Evolutionary conservation across 23 tunicate genomes (phyloP).

Genomic region (Pegea sp.): DNA sequence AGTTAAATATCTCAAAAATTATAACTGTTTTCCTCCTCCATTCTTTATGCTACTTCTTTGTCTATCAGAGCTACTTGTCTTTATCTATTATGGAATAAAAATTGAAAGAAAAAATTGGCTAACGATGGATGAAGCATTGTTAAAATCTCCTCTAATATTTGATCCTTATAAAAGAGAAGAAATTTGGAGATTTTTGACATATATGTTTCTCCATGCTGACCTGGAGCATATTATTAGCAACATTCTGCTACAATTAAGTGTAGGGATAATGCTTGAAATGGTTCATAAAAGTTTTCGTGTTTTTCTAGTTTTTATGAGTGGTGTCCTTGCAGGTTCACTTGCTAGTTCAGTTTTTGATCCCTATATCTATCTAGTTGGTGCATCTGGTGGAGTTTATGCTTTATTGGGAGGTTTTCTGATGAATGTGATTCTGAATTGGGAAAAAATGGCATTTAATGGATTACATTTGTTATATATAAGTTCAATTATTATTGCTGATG

Average conservation of each 20-base stretch:
- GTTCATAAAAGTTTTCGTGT: constrained; percentile 65
- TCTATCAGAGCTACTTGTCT: constrained; percentile 37
- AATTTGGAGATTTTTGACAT: constrained; percentile 79
- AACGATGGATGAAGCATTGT: constrained; percentile 26
- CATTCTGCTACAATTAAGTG: constrained; percentile 48
- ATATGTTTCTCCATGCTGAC: constrained; percentile 77
- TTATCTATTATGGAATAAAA: constrained; percentile 46
- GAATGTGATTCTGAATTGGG: constrained; percentile 53
- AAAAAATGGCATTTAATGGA: constrained; percentile 60
- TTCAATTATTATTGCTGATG: constrained; percentile 31
- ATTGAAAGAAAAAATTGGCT: constrained; percentile 68
- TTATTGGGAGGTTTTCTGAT: constrained; percentile 55
- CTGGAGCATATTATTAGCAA: constrained; percentile 83
- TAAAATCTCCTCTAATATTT: constrained; percentile 33
- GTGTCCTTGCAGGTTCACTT: constrained; percentile 76
- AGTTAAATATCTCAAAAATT: constrained; percentile 28
- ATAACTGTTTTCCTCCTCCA: constrained; percentile 83
- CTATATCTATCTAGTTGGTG: constrained; percentile 57
- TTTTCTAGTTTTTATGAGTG: constrained; percentile 45
- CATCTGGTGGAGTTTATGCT: constrained; percentile 87
- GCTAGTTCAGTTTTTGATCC: constrained; percentile 89
- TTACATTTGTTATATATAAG: constrained; percentile 37
- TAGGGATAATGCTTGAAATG: constrained; percentile 79
- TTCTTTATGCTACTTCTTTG: constrained; percentile 45
- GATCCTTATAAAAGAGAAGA: constrained; percentile 60